These are phyloP conservation scores for Pangasius sanitwongsei DNA, from an alignment of 2,797 vertebrate species.

Conservation along the genomic window DNA sequence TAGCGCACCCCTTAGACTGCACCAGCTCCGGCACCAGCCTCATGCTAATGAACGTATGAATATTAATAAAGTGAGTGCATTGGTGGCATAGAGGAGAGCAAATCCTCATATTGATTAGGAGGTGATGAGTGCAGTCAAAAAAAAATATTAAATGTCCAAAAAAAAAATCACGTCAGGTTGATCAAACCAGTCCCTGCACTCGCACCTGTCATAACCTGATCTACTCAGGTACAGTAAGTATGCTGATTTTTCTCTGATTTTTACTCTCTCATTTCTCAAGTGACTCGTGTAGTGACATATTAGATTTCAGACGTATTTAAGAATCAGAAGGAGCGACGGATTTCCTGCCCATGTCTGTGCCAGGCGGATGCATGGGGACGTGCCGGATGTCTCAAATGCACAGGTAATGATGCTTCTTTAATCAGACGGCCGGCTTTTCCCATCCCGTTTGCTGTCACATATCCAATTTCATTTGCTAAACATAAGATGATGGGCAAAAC, in stretches of 20 bases:
- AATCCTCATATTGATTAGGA: conserved; percentile 52
- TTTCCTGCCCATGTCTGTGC: conserved; percentile 73
- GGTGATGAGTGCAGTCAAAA: conserved; percentile 40
- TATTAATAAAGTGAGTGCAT: conserved; percentile 52
- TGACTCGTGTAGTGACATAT: conserved; percentile 64
- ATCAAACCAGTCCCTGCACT: conserved; percentile 56
- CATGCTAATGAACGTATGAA: conserved; percentile 58
- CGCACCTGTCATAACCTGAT: conserved; percentile 66
- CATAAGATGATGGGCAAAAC: conserved; percentile 71
- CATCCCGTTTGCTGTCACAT: conserved; percentile 78
- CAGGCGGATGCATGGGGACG: conserved; percentile 62
- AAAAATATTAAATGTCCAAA: conserved; percentile 7
- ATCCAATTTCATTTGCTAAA: conserved; percentile 77
- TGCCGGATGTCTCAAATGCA: conserved; percentile 74
- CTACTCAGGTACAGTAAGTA: conserved; percentile 69
- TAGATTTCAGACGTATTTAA: conserved; percentile 77
- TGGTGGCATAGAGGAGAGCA: conserved; percentile 40
- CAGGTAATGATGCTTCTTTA: conserved; percentile 78
- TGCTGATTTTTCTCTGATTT: conserved; percentile 39
- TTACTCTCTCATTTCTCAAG: conserved; percentile 60
- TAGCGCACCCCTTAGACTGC: conserved; percentile 39
- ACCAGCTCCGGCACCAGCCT: conserved; percentile 39
- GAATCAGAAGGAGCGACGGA: conserved; percentile 72
- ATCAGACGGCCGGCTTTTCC: conserved; percentile 77
- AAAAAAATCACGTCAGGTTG: neutral